phyloP scores from a whole-genome alignment of 2,888 invertebrate genomes.

The Leptarthrus brevirostris region DNA sequence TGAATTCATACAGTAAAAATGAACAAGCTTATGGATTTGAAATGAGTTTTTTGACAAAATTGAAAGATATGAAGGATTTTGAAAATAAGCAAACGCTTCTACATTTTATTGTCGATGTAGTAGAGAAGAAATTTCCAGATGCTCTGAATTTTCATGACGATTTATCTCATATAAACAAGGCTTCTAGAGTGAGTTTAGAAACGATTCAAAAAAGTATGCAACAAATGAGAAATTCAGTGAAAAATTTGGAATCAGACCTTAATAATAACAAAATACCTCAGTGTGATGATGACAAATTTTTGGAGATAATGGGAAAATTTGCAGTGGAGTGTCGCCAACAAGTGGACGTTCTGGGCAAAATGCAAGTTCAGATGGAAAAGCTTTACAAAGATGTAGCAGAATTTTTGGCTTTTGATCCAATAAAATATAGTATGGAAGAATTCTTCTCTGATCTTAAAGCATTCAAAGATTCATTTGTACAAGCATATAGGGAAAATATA shows the following conservation, averaged over 20 bases:
- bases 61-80: slow-evolving; percentile 90
- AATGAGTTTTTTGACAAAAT: slow-evolving; percentile 93
- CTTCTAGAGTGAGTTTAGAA: slow-evolving; percentile 87
- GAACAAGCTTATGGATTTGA: slow-evolving; percentile 96
- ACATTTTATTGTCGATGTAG: slow-evolving; percentile 89
- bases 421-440: slow-evolving; percentile 94
- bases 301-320: slow-evolving; percentile 91
- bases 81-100: slow-evolving; percentile 93
- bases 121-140: slow-evolving; percentile 90
- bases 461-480: slow-evolving; percentile 91
- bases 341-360: slow-evolving; percentile 88
- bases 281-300: slow-evolving; percentile 85
- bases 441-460: slow-evolving; percentile 95
- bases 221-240: slow-evolving; percentile 88
- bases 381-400: slow-evolving; percentile 87
- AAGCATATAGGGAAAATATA: slow-evolving; percentile 86
- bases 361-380: slow-evolving; percentile 93
- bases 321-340: slow-evolving; percentile 85
- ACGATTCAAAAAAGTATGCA: slow-evolving; percentile 82
- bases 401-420: slow-evolving; percentile 91
- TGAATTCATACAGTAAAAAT: slow-evolving; percentile 95
- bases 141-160: slow-evolving; percentile 86
- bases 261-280: slow-evolving; percentile 85
- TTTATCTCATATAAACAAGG: slow-evolving; percentile 89
- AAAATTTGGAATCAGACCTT: slow-evolving; percentile 90